Evolutionary conservation across 2,888 invertebrate species (phyloP).

Genomic region (Athalia cordata): DNA sequence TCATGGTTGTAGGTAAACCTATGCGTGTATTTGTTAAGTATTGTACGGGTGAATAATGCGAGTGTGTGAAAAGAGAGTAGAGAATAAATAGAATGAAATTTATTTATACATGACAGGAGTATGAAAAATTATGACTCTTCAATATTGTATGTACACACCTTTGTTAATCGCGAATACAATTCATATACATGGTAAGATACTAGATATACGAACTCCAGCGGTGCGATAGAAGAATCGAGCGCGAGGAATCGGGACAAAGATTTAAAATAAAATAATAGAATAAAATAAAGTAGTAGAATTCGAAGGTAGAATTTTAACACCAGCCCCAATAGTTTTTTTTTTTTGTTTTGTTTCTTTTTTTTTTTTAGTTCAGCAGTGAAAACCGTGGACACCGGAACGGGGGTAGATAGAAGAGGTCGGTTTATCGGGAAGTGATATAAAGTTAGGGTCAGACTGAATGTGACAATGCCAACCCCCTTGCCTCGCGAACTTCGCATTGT

Average conservation of each 20-base stretch:
- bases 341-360: background rate
- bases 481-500: background rate
- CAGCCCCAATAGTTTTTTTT: background rate
- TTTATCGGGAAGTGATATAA: slow-evolving; percentile 12
- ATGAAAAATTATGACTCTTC: too few species aligned
- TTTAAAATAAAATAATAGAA: too few species aligned
- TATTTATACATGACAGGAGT: too few species aligned
- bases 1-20: background rate
- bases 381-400: background rate
- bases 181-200: too few species aligned
- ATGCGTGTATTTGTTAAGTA: background rate
- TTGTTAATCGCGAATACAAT: too few species aligned
- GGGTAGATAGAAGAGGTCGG: background rate
- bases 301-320: too few species aligned
- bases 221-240: too few species aligned
- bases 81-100: too few species aligned
- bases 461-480: background rate
- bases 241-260: too few species aligned
- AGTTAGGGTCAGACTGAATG: slow-evolving; percentile 2
- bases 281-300: too few species aligned
- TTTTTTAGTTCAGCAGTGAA: background rate
- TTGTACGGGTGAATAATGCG: background rate
- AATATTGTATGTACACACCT: too few species aligned
- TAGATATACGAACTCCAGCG: too few species aligned
- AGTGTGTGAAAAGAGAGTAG: background rate